Evolutionary conservation across 2,888 invertebrate genomes (phyloP), one percentile per base, ranked within the genome.

Genomic region (Philereme vetulata): DNA sequence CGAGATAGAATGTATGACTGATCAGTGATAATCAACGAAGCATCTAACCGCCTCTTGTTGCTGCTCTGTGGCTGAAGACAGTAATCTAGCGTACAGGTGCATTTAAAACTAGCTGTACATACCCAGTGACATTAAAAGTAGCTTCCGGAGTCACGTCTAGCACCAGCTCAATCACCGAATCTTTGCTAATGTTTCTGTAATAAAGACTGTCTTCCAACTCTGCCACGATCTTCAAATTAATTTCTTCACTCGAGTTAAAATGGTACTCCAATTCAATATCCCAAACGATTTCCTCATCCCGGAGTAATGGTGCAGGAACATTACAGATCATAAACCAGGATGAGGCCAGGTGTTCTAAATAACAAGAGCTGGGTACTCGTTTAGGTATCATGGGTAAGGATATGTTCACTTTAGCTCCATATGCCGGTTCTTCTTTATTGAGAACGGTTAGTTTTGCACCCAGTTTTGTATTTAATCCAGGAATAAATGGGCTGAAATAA

Each of bases 381-480:
- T 81, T 81, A 0, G 88, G 88, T 21, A 76, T 72, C 32, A 80
- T 71, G 1, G 90, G 88, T 1, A 91, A 64, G 0, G 72, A 70
- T 1, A 92, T 67, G 5, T 81, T 73, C 0, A 90, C 80, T 63
- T 76, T 82, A 0, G 86, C 86, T 6, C 85, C 88, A 43, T 86
- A 90, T 0, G 89, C 89, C n/a, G 92, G 90, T 66, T 92, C 92
- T 55, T 82, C 85, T 53, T 70, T 75, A 53, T 92, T 90, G 0
- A 76, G 10, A 0, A 90, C 76, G 2, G 70, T 82, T 0, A 93
- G 72, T 56, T 70, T 81, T 6, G 81, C 79, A 4, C 90, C 90
- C 0, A 92, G 71, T 48, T 71, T 78, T n/a, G 77, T 65, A 7
- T 78, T 74, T 5, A 77, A 68, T 33, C 91, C 92, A 51, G 92